Conservation (phyloP, 2,113 vertebrate species). For the Symphodus melops region DNA sequence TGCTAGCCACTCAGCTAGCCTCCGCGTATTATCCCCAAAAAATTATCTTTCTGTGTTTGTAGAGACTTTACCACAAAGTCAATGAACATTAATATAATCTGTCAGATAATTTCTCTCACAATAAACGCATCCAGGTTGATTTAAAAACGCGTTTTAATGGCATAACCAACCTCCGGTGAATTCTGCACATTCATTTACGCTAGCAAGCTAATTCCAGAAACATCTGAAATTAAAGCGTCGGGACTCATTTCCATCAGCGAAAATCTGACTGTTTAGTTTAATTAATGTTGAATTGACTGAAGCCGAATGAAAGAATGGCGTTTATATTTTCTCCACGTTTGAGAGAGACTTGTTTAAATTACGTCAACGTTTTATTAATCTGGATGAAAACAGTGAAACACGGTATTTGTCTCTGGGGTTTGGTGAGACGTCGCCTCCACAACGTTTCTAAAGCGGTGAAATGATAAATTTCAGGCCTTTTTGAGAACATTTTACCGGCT, state of each 20-base stretch:
- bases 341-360: rapidly evolving
- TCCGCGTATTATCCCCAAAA: not conserved
- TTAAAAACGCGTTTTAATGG: no score
- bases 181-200: not conserved
- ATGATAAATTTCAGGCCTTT: not conserved
- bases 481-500: not conserved
- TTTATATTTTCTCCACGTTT: rapidly evolving
- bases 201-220: conserved; percentile 60
- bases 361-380: not conserved
- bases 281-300: not conserved
- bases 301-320: not conserved
- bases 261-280: not conserved
- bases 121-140: no score
- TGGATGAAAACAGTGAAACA: conserved; percentile 1
- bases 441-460: not conserved
- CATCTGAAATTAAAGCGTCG: conserved; percentile 31
- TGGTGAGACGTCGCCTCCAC: not conserved
- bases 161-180: not conserved
- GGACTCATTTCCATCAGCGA: not conserved
- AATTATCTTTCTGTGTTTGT: not conserved
- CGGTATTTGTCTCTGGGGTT: conserved; percentile 10
- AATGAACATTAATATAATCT: rapidly evolving
- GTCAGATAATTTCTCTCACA: rapidly evolving
- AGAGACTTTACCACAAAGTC: not conserved
- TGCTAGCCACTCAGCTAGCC: conserved; percentile 46